These are phyloP conservation scores for Sebastes hubbsi DNA, from an alignment of 2,797 vertebrate genomes.

Conservation along the genomic window DNA sequence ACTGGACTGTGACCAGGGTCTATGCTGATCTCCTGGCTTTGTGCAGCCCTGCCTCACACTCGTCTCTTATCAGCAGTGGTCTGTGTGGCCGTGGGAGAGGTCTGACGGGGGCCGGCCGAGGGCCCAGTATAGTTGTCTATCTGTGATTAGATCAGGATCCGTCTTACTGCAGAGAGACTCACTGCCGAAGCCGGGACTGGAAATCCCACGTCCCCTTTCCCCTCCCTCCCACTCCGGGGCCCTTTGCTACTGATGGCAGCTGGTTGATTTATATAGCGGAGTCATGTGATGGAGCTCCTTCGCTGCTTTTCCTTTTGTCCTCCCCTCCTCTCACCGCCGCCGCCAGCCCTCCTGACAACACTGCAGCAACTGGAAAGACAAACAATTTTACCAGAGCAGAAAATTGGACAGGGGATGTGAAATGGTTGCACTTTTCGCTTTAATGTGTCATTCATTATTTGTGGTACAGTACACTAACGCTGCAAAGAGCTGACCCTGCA, in stretches of 20 bases:
- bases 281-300: conserved; percentile 66
- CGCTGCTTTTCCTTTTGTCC: conserved; percentile 50
- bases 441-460: conserved; percentile 72
- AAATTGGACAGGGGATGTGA: conserved; percentile 71
- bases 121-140: conserved; percentile 55
- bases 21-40: conserved; percentile 66
- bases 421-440: conserved; percentile 61
- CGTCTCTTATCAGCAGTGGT: conserved; percentile 65
- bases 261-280: conserved; percentile 71
- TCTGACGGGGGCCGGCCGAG: conserved; percentile 45
- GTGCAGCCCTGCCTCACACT: conserved; percentile 49
- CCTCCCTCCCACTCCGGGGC: conserved; percentile 54
- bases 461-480: conserved; percentile 41
- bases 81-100: conserved; percentile 74
- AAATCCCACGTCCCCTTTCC: conserved; percentile 41
- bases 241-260: conserved; percentile 58
- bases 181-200: conserved; percentile 34
- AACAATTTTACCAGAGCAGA: conserved; percentile 76
- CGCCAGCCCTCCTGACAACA: conserved; percentile 48
- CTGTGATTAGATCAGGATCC: conserved; percentile 77
- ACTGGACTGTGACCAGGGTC: conserved; percentile 62
- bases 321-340: neutral
- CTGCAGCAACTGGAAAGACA: conserved; percentile 70
- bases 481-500: conserved; percentile 53
- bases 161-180: conserved; percentile 62